phyloP scores from a whole-genome alignment of 2,113 vertebrate species.

The Toxostoma redivivum region DNA sequence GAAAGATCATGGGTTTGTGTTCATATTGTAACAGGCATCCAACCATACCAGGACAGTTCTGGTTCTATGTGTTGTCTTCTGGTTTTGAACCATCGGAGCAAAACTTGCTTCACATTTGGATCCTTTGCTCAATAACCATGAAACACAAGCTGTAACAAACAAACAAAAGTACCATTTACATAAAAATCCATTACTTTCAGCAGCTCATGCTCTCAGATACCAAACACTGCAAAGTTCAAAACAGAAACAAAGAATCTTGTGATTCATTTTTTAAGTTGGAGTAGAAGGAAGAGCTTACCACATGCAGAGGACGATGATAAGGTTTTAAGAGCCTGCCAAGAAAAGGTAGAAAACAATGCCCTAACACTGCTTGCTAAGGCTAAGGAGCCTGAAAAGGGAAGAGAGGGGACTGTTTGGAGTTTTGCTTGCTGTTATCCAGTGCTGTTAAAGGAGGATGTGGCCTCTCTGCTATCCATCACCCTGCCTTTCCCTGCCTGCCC shows the following conservation, averaged over 20 bases:
- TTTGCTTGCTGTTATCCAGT: neutral
- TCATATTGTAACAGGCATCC: neutral
- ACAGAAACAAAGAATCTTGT: neutral
- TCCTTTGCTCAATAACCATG: neutral
- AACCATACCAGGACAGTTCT: rapidly evolving
- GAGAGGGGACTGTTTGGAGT: neutral
- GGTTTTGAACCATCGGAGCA: neutral
- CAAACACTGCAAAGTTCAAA: neutral
- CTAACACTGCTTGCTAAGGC: neutral
- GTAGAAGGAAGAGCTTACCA: neutral
- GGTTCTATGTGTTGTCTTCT: neutral
- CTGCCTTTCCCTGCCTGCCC: neutral
- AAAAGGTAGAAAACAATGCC: neutral
- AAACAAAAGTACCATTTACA: neutral
- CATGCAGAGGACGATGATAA: neutral
- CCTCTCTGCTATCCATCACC: neutral
- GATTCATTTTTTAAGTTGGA: neutral
- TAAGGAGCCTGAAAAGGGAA: neutral
- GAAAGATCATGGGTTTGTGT: neutral
- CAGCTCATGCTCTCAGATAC: neutral
- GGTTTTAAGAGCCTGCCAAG: neutral
- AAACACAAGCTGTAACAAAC: neutral
- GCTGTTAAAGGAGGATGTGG: neutral
- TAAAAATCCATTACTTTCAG: neutral
- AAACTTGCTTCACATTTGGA: neutral